Base-by-base conservation (phyloP, 2,113 vertebrate genomes). In the Hepsetus odoe region DNA sequence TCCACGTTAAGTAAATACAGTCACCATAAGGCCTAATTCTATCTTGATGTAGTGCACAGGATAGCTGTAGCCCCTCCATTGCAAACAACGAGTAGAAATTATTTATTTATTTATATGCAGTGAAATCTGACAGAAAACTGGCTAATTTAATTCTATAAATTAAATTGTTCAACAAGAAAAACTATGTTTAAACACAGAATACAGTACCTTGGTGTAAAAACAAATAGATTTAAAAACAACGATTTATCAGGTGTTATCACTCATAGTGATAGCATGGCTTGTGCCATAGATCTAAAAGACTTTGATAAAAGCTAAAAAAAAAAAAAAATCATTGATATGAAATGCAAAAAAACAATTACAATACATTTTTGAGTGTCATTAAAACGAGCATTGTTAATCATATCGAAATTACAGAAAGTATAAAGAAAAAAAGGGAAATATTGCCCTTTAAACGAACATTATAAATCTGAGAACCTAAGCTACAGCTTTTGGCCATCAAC, bases 401-500 rank as follows among this genome's bases (percentile, higher is more conserved):
- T 13, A 12, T 2, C 10, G 35, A 7, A 68, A 28, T 68, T 64
- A 81, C 71, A 75, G 28, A 77, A 35, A n/a, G 56, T 35, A 2
- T n/a, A 20, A 61, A 4, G 28, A 20, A 33, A 62, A 33, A 11
- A 62, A 33, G 32, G 11, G 40, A 55, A 66, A 77, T 74, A 5
- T n/a, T 79, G 53, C 61, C 42, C 26, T 79, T 70, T 38, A 58
- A 61, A 71, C 26, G 35, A 55, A 18, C 22, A 11, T 74, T 76
- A 61, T 56, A 35, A 74, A 72, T 55, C 53, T 53, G 49, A 77
- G 74, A 89, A 82, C 76, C 61, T 64, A 44, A 86, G 75, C 85
- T 91, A 85, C 84, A 85, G 90, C 80, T 92, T 90, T 92, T 91
- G 87, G 88, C 86, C 83, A 88, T 91, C 91, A 81, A 86, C 91